Conservation (phyloP, 2,797 vertebrate species). For the Sciurus vulgaris region DNA sequence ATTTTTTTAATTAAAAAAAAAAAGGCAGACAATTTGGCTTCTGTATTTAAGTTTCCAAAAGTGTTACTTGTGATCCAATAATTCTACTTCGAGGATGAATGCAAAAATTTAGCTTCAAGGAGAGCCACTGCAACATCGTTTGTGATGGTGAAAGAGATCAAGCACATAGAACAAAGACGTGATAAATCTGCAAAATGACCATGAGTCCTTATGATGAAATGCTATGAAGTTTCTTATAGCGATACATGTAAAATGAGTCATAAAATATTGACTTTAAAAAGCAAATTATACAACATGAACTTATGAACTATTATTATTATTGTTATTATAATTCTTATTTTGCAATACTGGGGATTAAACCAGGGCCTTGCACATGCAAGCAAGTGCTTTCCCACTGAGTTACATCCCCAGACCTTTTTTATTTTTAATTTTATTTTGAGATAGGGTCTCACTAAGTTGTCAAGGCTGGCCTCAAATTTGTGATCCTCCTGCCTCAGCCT, state of each 20-base stretch:
- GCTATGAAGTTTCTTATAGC: background rate
- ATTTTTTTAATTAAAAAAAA: background rate
- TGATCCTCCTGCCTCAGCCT: too few species aligned
- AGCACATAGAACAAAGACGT: background rate
- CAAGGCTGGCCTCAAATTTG: too few species aligned
- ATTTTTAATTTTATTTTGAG: too few species aligned
- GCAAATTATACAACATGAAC: background rate
- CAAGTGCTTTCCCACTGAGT: too few species aligned
- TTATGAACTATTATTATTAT: background rate
- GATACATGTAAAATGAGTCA: background rate
- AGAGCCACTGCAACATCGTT: background rate
- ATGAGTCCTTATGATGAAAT: background rate
- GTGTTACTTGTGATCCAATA: background rate
- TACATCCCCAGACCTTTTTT: too few species aligned
- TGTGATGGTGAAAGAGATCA: constrained; percentile 14
- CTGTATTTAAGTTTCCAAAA: background rate
- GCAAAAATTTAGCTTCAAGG: background rate
- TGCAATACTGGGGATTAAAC: background rate
- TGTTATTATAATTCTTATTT: too few species aligned
- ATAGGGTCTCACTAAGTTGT: too few species aligned
- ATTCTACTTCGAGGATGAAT: background rate
- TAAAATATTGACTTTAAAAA: constrained; percentile 34
- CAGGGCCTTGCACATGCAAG: too few species aligned
- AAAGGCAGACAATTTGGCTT: background rate
- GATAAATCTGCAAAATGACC: background rate